These are phyloP conservation scores for Cavia aperea DNA, from an alignment of 2,113 vertebrate genomes.

Conservation along the genomic window DNA sequence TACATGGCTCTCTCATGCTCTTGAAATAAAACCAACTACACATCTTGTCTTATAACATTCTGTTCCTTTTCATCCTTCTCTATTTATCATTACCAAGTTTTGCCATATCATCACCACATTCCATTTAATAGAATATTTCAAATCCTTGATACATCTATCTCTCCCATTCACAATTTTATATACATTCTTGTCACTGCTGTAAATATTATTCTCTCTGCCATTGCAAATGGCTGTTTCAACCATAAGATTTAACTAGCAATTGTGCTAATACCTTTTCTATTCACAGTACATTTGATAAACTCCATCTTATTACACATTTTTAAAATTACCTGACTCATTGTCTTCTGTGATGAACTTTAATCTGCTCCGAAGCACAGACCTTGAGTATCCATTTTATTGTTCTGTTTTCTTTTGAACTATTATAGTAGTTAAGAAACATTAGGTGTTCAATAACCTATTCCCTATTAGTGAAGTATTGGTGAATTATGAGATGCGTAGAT, in stretches of 20 bases:
- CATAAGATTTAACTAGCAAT: neutral
- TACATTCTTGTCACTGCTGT: neutral
- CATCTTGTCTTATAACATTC: neutral
- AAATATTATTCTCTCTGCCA: neutral
- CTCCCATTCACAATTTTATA: neutral
- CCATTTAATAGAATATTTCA: neutral
- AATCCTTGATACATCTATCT: neutral
- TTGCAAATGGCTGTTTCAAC: neutral
- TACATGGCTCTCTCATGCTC: neutral
- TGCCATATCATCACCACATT: neutral
- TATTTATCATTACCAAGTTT: neutral
- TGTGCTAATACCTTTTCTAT: neutral
- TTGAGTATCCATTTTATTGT: neutral
- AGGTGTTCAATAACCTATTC: neutral
- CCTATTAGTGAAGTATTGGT: neutral
- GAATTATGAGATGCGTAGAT: neutral
- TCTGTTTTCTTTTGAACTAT: neutral
- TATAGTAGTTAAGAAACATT: neutral
- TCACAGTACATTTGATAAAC: neutral
- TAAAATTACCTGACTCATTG: neutral
- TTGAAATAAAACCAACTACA: slow-evolving; percentile 1
- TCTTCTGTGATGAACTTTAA: slow-evolving; percentile 13
- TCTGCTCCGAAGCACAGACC: neutral
- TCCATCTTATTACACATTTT: neutral
- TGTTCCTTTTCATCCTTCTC: neutral